phyloP scores from a whole-genome alignment of 2,888 invertebrate species.

The Sarcophaga carnaria region DNA sequence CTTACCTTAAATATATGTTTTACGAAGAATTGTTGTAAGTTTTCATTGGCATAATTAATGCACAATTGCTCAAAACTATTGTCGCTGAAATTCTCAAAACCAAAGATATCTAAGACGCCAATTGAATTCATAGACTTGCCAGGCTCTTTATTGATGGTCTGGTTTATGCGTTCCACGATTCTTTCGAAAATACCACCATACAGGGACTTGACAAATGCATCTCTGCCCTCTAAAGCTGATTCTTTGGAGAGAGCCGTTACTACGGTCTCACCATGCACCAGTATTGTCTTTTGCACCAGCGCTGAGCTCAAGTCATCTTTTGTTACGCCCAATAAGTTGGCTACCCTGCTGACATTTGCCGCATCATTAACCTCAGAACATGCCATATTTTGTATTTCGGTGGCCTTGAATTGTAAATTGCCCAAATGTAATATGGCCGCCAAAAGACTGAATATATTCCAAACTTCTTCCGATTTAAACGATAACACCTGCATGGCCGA shows the following conservation, averaged over 20 bases:
- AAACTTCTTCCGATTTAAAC: conserved; percentile 91
- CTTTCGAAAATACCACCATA: conserved; percentile 95
- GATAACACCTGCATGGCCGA: conserved; percentile 96
- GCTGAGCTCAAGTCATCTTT: conserved; percentile 88
- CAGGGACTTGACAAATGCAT: conserved; percentile 96
- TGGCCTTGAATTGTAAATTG: conserved; percentile 92
- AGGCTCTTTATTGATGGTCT: conserved; percentile 85
- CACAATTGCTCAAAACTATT: conserved; percentile 98
- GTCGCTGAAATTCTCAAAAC: conserved; percentile 95
- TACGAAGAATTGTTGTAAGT: conserved; percentile 97
- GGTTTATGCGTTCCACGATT: conserved; percentile 94
- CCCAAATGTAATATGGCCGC: conserved; percentile 95
- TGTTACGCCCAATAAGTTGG: conserved; percentile 88
- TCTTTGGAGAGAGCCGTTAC: conserved; percentile 88
- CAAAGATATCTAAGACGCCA: conserved; percentile 97
- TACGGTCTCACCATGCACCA: conserved; percentile 91
- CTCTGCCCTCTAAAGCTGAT: conserved; percentile 91
- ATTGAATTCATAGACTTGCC: conserved; percentile 86
- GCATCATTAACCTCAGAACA: conserved; percentile 91
- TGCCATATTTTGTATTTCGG: conserved; percentile 91
- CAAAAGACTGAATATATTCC: conserved; percentile 92
- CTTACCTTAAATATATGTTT: conserved; percentile 93
- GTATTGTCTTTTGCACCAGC: conserved; percentile 92
- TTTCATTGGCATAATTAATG: conserved; percentile 98
- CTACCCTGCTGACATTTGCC: conserved; percentile 86